Evolutionary conservation across 2,113 vertebrate species (phyloP).

Genomic region (Megaceryle torquata): DNA sequence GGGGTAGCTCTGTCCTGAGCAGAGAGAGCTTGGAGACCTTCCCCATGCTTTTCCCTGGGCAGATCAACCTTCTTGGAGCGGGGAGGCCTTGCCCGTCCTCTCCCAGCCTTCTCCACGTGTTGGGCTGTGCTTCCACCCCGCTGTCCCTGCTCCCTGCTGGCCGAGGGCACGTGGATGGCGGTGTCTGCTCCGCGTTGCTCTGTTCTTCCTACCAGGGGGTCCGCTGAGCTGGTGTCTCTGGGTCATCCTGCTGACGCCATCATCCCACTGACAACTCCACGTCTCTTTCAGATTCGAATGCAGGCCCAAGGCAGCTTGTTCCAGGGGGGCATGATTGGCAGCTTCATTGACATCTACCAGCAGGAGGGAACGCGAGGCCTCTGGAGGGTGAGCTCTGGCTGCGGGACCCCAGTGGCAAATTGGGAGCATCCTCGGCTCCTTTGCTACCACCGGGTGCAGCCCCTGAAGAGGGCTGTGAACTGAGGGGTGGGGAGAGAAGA

Average conservation of each 20-base stretch:
- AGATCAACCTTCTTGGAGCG: neutral
- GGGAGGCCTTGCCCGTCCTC: neutral
- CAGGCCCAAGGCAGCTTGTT: conserved; percentile 94
- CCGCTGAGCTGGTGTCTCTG: neutral
- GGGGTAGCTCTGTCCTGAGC: neutral
- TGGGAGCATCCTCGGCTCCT: neutral
- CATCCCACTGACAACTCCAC: neutral
- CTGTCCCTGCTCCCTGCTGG: neutral
- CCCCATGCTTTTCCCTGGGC: neutral
- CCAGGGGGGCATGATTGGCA: conserved; percentile 95
- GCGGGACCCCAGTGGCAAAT: no score
- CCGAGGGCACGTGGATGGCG: accelerated
- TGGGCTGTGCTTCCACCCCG: no score
- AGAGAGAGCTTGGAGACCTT: neutral
- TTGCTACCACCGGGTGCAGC: neutral
- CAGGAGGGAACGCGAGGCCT: conserved; percentile 92
- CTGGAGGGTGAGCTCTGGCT: conserved; percentile 83
- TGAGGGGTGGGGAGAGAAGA: no score
- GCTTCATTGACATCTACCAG: conserved; percentile 98
- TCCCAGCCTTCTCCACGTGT: no score
- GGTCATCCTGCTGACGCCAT: neutral
- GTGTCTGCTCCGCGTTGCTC: neutral
- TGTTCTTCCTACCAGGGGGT: neutral
- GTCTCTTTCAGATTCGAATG: conserved; percentile 88
- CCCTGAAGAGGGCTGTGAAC: neutral